Evolutionary conservation across 2,888 invertebrate species (phyloP).

Genomic region (Drosophila colorata): DNA sequence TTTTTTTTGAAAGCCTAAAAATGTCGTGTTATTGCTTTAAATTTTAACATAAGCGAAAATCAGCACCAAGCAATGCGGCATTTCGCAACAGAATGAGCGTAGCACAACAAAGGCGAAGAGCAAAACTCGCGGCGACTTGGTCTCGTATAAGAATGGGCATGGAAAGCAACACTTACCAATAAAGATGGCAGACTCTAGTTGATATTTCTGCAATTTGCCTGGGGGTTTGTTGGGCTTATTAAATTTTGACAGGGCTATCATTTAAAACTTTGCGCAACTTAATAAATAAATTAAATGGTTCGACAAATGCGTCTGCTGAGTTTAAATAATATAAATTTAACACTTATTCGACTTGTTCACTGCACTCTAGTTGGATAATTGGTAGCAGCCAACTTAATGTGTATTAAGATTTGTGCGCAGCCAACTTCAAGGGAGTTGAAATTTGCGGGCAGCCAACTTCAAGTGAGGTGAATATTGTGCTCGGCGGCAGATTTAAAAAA

Average conservation of each 20-base stretch:
- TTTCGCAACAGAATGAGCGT: conserved; percentile 28
- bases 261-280: conserved; percentile 18
- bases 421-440: conserved; percentile 28
- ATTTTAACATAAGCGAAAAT: not conserved
- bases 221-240: not conserved
- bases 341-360: conserved; percentile 1
- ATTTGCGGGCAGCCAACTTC: conserved; percentile 13
- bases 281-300: not conserved
- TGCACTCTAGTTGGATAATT: conserved; percentile 27
- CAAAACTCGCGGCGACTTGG: conserved; percentile 26
- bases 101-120: conserved; percentile 49
- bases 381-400: conserved; percentile 36
- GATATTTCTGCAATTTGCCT: conserved; percentile 12
- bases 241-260: conserved; percentile 16
- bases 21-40: not conserved
- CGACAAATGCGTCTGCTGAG: not conserved
- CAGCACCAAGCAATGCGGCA: conserved; percentile 8
- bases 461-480: conserved; percentile 6
- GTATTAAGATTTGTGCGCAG: not conserved
- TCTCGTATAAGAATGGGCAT: conserved; percentile 18
- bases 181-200: conserved; percentile 22
- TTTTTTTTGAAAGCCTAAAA: no score
- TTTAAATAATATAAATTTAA: not conserved
- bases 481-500: conserved; percentile 16
- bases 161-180: conserved; percentile 23